Percentiles rank a stretch among this genome's conserved stretches.
Conservation (phyloP, 2,113 vertebrate genomes). For the Reinhardtius hippoglossoides region DNA sequence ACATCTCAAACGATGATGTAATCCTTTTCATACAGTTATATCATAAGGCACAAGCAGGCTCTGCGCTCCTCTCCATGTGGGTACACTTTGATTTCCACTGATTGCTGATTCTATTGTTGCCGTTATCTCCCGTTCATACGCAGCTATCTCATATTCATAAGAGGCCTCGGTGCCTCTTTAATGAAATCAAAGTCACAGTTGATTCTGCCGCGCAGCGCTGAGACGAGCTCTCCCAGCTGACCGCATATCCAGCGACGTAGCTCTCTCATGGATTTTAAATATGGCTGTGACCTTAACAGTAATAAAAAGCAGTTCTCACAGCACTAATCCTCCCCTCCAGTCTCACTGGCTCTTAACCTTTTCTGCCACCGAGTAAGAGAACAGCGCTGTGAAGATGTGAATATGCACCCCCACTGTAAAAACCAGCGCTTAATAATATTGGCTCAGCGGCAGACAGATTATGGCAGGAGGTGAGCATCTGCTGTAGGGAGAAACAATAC, state of each 20-base stretch:
- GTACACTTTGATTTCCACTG: slow-evolving; percentile 56
- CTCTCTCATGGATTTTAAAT: slow-evolving; percentile 76
- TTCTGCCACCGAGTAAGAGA: slow-evolving; percentile 59
- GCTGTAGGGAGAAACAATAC: slow-evolving; percentile 73
- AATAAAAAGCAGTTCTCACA: slow-evolving; percentile 78
- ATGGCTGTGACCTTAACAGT: slow-evolving; percentile 77
- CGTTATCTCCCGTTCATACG: slow-evolving; percentile 32
- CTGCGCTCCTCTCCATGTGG: slow-evolving; percentile 45
- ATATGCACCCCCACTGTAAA: slow-evolving; percentile 46
- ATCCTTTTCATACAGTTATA: slow-evolving; percentile 73
- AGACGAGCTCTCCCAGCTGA: slow-evolving; percentile 61
- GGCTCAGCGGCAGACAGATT: slow-evolving; percentile 74
- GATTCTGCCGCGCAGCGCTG: slow-evolving; percentile 41
- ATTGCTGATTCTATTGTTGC: slow-evolving; percentile 57
- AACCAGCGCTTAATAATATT: slow-evolving; percentile 70
- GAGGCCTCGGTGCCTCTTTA: slow-evolving; percentile 62
- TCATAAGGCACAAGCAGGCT: slow-evolving; percentile 68
- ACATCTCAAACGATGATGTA: slow-evolving; percentile 75
- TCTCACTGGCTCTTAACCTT: slow-evolving; percentile 77
- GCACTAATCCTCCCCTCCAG: slow-evolving; percentile 73
- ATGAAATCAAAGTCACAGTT: slow-evolving; percentile 65
- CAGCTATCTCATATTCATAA: slow-evolving; percentile 50
- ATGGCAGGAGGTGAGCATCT: slow-evolving; percentile 74
- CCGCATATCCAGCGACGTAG: slow-evolving; percentile 37
- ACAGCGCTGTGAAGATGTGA: slow-evolving; percentile 61